Evolutionary conservation across 2,113 vertebrate species (phyloP).

Genomic region (Anas platyrhynchos): DNA sequence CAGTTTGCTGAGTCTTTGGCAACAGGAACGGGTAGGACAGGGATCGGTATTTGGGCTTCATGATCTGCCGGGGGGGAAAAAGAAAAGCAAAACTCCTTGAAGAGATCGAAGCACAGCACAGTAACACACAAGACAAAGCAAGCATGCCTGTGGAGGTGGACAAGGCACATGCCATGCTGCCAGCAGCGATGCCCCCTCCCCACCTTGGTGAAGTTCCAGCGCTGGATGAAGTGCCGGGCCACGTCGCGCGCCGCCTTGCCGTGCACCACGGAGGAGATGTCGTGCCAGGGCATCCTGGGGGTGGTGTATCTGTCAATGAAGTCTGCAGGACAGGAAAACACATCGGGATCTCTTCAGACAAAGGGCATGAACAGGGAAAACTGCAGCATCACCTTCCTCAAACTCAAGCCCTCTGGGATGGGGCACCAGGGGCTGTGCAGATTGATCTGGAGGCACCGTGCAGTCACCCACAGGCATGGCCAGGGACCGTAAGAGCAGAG

Average conservation of each 20-base stretch:
- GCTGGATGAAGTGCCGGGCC: slow-evolving; percentile 95
- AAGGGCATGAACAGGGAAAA: not conserved
- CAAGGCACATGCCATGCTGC: not conserved
- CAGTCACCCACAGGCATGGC: accelerated
- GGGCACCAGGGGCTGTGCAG: not conserved
- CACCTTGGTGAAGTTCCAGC: slow-evolving; percentile 98
- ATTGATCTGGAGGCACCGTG: not conserved
- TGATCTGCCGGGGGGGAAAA: slow-evolving; percentile 76
- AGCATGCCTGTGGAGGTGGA: accelerated
- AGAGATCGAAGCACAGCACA: not conserved
- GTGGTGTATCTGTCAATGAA: slow-evolving; percentile 94
- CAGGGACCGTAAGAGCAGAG: accelerated
- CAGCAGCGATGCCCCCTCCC: not conserved
- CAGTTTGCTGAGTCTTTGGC: slow-evolving; percentile 91
- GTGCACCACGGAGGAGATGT: slow-evolving; percentile 90
- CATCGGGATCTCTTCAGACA: not conserved
- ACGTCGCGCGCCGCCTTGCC: slow-evolving; percentile 91
- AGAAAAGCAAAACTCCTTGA: not conserved
- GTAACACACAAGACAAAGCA: not conserved
- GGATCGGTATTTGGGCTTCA: slow-evolving; percentile 94
- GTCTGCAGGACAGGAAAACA: slow-evolving; percentile 68
- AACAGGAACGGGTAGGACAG: slow-evolving; percentile 91
- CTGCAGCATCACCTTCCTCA: accelerated
- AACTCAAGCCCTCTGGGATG: not conserved
- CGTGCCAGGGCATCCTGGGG: slow-evolving; percentile 98